phyloP scores from a whole-genome alignment of 2,797 vertebrate species.

The Fistularia tabacaria region DNA sequence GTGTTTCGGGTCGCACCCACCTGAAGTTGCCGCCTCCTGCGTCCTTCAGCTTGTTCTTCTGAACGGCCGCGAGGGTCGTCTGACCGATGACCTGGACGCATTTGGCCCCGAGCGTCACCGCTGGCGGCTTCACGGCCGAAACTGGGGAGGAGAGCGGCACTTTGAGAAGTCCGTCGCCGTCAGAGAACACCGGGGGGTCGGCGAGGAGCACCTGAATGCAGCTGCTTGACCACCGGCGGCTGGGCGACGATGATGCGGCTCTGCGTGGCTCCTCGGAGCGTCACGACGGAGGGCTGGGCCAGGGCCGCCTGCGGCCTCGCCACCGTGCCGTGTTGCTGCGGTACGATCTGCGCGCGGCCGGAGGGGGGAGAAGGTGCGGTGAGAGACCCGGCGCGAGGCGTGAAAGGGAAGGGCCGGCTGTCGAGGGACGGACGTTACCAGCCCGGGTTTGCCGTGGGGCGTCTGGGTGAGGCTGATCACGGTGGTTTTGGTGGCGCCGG shows the following conservation, averaged over 20 bases:
- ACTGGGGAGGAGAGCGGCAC: conserved; percentile 37
- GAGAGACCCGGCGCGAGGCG: not conserved
- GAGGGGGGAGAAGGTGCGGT: conserved; percentile 8
- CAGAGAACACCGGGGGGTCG: no score
- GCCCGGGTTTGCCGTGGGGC: conserved; percentile 78
- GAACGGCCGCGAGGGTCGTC: conserved; percentile 73
- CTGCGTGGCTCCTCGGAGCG: conserved; percentile 79
- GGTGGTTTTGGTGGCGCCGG: conserved; percentile 71
- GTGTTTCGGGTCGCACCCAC: no score
- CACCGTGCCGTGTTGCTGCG: conserved; percentile 82
- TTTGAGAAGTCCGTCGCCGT: no score
- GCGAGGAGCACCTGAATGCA: conserved; percentile 80
- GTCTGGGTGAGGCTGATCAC: conserved; percentile 87
- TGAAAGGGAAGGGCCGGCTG: not conserved
- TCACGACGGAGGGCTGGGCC: conserved; percentile 85
- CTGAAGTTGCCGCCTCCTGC: conserved; percentile 86
- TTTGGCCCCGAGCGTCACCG: conserved; percentile 78
- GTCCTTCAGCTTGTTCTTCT: conserved; percentile 88
- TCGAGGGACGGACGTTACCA: conserved; percentile 66
- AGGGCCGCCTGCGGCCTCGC: conserved; percentile 84
- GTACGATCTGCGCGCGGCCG: conserved; percentile 45
- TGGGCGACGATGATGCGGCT: conserved; percentile 85
- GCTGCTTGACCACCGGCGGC: conserved; percentile 82
- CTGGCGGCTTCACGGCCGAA: conserved; percentile 78
- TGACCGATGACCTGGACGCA: conserved; percentile 74